phyloP scores from a whole-genome alignment of 2,797 vertebrate species.

The Halcyon smyrnensis region DNA sequence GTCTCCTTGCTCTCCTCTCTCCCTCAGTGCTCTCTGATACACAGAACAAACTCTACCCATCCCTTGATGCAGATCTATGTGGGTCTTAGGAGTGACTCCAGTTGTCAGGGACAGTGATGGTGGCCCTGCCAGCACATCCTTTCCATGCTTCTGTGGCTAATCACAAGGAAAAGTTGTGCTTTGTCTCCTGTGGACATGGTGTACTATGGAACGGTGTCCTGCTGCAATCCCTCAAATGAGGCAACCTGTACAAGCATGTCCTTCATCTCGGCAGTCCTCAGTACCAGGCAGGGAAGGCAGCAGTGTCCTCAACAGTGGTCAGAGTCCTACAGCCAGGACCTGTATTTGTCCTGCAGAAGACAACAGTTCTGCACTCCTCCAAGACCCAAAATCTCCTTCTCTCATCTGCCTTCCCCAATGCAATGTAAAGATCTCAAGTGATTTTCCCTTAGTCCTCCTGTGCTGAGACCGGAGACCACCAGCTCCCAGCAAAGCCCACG shows the following conservation, averaged over 20 bases:
- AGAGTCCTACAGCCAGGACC: neutral
- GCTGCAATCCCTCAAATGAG: neutral
- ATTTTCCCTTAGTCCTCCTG: neutral
- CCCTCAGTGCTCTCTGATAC: neutral
- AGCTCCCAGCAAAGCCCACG: neutral
- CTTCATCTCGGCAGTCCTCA: neutral
- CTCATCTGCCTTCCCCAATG: neutral
- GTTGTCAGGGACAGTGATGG: neutral
- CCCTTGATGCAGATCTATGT: neutral
- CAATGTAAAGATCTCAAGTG: neutral
- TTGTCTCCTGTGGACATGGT: neutral
- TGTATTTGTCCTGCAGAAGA: neutral
- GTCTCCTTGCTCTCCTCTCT: neutral
- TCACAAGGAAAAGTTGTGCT: fast-evolving
- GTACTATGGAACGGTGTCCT: neutral
- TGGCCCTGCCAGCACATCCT: neutral
- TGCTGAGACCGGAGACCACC: no score
- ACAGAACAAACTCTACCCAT: neutral
- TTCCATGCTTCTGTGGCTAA: neutral
- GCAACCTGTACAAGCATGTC: neutral
- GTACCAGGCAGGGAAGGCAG: neutral
- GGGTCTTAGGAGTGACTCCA: neutral
- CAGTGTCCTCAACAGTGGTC: neutral
- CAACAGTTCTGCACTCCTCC: neutral
- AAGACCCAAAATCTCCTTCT: neutral